phyloP scores from a whole-genome alignment of 2,113 vertebrate genomes.

The Bujurquina vittata region DNA sequence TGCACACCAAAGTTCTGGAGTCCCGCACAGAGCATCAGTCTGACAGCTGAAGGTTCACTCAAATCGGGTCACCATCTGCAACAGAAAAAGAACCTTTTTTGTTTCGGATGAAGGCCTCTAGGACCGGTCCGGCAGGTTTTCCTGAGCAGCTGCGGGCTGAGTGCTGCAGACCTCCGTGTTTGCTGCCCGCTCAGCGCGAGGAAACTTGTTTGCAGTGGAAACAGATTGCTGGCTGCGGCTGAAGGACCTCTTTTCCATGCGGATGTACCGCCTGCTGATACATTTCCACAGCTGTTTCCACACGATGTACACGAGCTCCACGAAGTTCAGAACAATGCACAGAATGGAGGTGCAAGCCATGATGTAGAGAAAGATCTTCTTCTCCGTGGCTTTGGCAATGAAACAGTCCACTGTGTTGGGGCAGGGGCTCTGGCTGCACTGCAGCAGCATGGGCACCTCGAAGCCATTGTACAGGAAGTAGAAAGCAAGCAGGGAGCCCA shows the following conservation, averaged over 20 bases:
- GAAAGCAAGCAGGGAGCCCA: constrained; percentile 85
- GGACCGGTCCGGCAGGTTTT: constrained; percentile 45
- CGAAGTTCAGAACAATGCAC: constrained; percentile 84
- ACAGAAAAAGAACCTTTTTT: too few species aligned
- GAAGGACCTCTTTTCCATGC: background rate
- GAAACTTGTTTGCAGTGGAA: constrained; percentile 11
- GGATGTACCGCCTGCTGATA: constrained; percentile 69
- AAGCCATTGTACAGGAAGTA: constrained; percentile 88
- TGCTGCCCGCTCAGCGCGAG: background rate
- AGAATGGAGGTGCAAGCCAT: constrained; percentile 85
- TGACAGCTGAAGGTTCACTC: too few species aligned
- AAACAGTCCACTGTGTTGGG: constrained; percentile 88
- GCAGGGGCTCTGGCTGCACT: constrained; percentile 84
- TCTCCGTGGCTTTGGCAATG: constrained; percentile 86
- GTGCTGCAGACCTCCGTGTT: background rate
- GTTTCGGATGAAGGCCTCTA: background rate
- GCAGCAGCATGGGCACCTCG: constrained; percentile 79
- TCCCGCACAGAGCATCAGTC: too few species aligned
- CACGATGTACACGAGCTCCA: constrained; percentile 85
- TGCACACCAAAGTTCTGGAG: too few species aligned
- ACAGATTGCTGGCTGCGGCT: constrained; percentile 1
- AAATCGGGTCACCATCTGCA: too few species aligned
- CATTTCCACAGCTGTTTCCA: constrained; percentile 80
- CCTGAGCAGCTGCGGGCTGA: background rate
- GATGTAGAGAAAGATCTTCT: constrained; percentile 87